phyloP scores from a whole-genome alignment of 37 sponge, comb jelly and placozoan genomes.

The Amphimedon queenslandica region DNA sequence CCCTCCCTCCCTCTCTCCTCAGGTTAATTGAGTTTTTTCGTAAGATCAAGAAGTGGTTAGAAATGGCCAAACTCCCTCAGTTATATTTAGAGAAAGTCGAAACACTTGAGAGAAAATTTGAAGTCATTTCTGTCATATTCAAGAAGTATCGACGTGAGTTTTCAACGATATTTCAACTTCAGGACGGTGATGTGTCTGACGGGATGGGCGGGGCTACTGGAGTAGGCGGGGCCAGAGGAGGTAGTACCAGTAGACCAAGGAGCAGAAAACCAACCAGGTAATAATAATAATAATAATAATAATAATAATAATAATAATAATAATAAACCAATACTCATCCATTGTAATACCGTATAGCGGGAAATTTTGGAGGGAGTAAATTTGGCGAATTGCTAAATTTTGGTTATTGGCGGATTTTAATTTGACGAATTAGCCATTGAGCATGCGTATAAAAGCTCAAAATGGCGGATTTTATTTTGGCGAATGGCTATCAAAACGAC shows the following conservation, averaged over 20 bases:
- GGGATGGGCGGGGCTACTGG: not conserved
- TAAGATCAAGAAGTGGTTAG: conserved; percentile 85
- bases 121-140: conserved; percentile 79
- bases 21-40: conserved; percentile 88
- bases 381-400: no score
- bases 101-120: conserved; percentile 82
- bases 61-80: conserved; percentile 64
- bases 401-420: no score
- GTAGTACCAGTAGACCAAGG: conserved; percentile 1
- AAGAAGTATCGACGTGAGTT: conserved; percentile 77
- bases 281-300: no score
- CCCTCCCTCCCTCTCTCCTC: not conserved
- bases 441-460: no score
- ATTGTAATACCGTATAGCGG: no score
- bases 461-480: no score
- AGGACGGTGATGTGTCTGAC: conserved; percentile 27
- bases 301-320: no score
- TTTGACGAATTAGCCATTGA: no score
- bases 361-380: no score
- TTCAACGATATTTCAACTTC: conserved; percentile 45
- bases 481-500: no score
- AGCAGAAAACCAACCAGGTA: conserved; percentile 16
- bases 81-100: conserved; percentile 63
- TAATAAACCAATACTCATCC: no score
- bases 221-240: conserved; percentile 9